These are phyloP conservation scores for Bombus haemorrhoidalis DNA, from an alignment of 1,140 invertebrate genomes.

Conservation along the genomic window DNA sequence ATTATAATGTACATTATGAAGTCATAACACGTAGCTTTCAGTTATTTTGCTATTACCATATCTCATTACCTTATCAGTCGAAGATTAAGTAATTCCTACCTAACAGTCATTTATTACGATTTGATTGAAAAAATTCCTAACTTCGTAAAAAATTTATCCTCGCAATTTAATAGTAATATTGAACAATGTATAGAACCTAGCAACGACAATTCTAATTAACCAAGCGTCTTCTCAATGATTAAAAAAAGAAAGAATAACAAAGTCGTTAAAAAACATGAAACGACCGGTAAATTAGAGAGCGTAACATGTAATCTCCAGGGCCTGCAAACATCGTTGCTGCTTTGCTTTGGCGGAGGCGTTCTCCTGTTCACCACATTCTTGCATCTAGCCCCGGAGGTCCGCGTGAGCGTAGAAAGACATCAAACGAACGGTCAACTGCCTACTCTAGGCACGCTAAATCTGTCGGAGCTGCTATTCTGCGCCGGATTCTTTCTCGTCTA, in stretches of 20 bases:
- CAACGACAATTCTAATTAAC: background rate
- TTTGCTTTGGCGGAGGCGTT: constrained; percentile 92
- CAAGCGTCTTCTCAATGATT: background rate
- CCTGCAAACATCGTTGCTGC: constrained; percentile 84
- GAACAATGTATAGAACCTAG: background rate
- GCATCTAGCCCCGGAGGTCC: constrained; percentile 90
- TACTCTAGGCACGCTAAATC: constrained; percentile 79
- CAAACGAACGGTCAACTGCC: constrained; percentile 77
- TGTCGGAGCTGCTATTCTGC: constrained; percentile 88
- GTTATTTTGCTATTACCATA: background rate
- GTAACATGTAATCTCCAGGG: constrained; percentile 71
- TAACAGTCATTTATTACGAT: background rate
- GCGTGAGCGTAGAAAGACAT: constrained; percentile 82
- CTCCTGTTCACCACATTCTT: constrained; percentile 90
- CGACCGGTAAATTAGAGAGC: background rate
- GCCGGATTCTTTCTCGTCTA: constrained; percentile 89
- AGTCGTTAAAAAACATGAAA: background rate
- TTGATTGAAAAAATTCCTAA: background rate
- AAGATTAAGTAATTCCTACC: background rate
- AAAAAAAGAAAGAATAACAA: background rate
- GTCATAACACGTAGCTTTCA: background rate
- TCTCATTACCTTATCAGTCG: background rate
- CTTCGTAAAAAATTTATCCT: background rate
- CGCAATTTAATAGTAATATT: background rate
- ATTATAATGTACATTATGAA: background rate